Base-by-base conservation (phyloP, 2,888 invertebrate genomes). In the Chrysomela aeneicollis region DNA sequence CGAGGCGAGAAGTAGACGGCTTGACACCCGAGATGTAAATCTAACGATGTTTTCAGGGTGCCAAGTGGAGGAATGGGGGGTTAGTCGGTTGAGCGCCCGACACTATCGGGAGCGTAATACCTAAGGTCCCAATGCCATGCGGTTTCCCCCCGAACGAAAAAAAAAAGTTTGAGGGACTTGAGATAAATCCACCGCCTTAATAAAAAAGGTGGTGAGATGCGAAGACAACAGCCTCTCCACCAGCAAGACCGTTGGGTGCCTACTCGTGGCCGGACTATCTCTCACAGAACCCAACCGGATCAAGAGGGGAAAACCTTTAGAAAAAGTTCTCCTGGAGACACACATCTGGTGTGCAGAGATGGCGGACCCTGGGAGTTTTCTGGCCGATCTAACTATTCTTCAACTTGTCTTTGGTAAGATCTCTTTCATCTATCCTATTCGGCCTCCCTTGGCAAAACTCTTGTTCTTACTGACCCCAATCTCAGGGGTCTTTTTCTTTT, bases 261-360 rank as follows among this genome's bases (percentile, higher is more conserved):
- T 30, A 52, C 52, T 18, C 52, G 17, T 15, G 52, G 30, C 52
- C 22, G 52, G 15, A n/a, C 52, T 26, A 30, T 52, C n/a, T 30
- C 1, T 52, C n/a, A 52, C 52, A 52, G 52, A 52, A 52, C 52
- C 26, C 26, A 26, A 30, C 26, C n/a, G 52, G 52, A 51, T 51
- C 22, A 26, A 51, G 21, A 51, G 26, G 51, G 30, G 22, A n/a
- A 10, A 21, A n/a, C 9, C 30, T 22, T 26, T 26, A 52, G n/a
- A 42, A 42, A 15, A 30, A 52, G 10, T 6, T 15, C 52, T 26
- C 22, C 52, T 52, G 30, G 26, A 26, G 26, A 26, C 52, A 52
- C 30, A 52, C n/a, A 15, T 1, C 52, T 52, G 10, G 52, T 52
- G 52, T 52, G 52, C 52, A 52, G 26, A 30, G 52, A 15, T 51